Base-by-base conservation (phyloP, 1,140 invertebrate species). In the Drosophila triauraria region DNA sequence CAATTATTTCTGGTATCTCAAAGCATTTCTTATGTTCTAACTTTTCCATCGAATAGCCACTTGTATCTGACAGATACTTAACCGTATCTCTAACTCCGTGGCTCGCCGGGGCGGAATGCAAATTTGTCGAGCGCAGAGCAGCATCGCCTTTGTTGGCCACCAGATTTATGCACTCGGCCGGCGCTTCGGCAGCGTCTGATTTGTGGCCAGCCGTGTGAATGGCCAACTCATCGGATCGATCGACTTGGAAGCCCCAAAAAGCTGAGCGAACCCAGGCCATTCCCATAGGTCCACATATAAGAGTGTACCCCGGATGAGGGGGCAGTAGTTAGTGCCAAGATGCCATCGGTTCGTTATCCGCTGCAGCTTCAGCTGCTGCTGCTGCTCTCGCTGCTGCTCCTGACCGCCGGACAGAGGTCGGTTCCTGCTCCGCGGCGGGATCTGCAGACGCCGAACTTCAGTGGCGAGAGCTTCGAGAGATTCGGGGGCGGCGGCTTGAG, bases 101-200 rank as follows among this genome's bases (percentile, higher is more conserved):
- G 25, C 47, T 51, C n/a, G 48, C 23, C 23, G 46, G 12, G 4
- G 44, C 74, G 38, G 75, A 78, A 78, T 78, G 75, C 75, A 69
- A 78, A 78, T 78, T 71, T 64, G 65, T 43, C n/a, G 53, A 15
- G 10, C 44, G 30, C 65, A 35, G 43, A 35, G 43, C 32, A 32
- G 32, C 32, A 40, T 20, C 30, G 43, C 63, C 35, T 56, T 78
- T 78, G 75, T 78, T 63, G n/a, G 12, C 35, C 38, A 32, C 40
- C 40, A 78, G 76, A 78, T 78, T 78, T 78, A 78, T 78, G 75
- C 75, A 77, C 70, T 72, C 44, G 32, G 44, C 23, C 38, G 67
- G 23, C 38, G 51, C 43, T 32, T 67, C 38, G 57, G 43, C 32
- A 72, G 35, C 30, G 58, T 15, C 42, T 75, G 70, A 76, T 76